Percentiles rank a stretch among this genome's conserved stretches.
Evolutionary conservation across 2,888 invertebrate species (phyloP).

Genomic region (Sminthurinus aureus): DNA sequence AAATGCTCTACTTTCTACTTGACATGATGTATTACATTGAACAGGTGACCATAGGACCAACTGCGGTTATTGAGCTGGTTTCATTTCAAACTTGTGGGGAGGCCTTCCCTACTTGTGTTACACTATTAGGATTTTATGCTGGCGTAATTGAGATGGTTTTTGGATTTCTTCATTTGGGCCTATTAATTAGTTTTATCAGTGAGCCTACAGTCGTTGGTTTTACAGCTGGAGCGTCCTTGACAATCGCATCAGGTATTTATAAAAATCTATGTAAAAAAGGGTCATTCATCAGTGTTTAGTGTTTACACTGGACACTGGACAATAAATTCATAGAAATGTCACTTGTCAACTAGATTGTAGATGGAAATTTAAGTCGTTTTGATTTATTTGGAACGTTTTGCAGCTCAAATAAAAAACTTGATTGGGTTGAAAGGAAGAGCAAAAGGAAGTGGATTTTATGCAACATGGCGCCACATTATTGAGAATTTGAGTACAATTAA

Average conservation of each 20-base stretch:
- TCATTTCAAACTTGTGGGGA: slow-evolving; percentile 43
- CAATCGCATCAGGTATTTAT: slow-evolving; percentile 71
- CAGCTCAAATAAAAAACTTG: slow-evolving; percentile 77
- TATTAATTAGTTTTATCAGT: slow-evolving; percentile 84
- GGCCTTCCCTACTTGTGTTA: slow-evolving; percentile 37
- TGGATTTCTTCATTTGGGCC: slow-evolving; percentile 67
- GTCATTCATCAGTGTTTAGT: too few species aligned
- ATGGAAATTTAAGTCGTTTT: neutral
- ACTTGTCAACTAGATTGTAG: too few species aligned
- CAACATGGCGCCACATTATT: slow-evolving; percentile 50
- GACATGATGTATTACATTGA: too few species aligned
- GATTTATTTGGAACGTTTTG: neutral
- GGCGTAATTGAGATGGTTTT: slow-evolving; percentile 37
- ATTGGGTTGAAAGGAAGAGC: slow-evolving; percentile 66
- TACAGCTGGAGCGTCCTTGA: slow-evolving; percentile 83
- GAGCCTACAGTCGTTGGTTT: slow-evolving; percentile 84
- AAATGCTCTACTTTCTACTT: too few species aligned
- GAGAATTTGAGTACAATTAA: slow-evolving; percentile 44
- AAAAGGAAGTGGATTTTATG: slow-evolving; percentile 50
- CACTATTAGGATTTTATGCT: slow-evolving; percentile 39
- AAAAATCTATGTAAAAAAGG: too few species aligned
- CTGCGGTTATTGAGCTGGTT: slow-evolving; percentile 35
- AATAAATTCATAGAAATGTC: too few species aligned
- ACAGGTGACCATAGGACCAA: slow-evolving; percentile 43
- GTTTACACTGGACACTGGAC: too few species aligned